These are phyloP conservation scores for Stramonita haemastoma DNA, from an alignment of 2,888 invertebrate species.

Conservation along the genomic window DNA sequence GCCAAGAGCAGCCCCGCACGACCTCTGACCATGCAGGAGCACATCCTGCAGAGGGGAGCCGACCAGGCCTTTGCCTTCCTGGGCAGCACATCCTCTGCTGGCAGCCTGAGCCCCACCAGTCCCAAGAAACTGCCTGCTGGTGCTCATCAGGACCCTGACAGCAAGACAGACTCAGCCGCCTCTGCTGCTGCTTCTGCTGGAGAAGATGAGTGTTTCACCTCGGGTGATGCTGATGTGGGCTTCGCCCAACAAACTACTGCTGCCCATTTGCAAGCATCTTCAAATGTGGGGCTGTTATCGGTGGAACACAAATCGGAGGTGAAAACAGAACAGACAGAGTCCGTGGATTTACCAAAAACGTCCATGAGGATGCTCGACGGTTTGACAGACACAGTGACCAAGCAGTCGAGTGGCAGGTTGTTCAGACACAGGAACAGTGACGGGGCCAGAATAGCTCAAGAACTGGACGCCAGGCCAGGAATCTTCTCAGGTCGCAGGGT, in stretches of 20 bases:
- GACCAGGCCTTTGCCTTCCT: constrained; percentile 38
- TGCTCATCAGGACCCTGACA: neutral
- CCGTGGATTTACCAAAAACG: too few relatives aligned
- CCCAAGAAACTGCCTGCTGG: neutral
- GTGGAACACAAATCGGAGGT: too few relatives aligned
- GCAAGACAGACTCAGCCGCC: too few relatives aligned
- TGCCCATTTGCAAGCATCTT: too few relatives aligned
- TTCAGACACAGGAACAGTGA: neutral
- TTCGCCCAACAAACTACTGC: too few relatives aligned
- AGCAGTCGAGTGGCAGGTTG: neutral
- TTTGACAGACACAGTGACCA: too few relatives aligned
- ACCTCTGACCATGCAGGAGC: constrained; percentile 38
- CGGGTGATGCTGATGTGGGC: too few relatives aligned
- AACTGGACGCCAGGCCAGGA: neutral
- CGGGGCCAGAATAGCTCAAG: neutral
- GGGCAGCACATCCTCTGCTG: constrained; percentile 36
- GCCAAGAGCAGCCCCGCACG: neutral
- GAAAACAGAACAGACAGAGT: too few relatives aligned
- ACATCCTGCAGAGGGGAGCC: constrained; percentile 35
- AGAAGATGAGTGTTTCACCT: neutral
- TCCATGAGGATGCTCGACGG: too few relatives aligned
- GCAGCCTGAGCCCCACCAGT: constrained; percentile 31
- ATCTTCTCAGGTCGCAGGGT: constrained; percentile 36
- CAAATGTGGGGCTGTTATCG: too few relatives aligned
- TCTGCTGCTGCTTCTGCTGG: neutral